Percentiles rank a stretch among this genome's conserved stretches.
Evolutionary conservation across 2,888 invertebrate genomes (phyloP).

Genomic region (Hirtodrosophila alboralis): DNA sequence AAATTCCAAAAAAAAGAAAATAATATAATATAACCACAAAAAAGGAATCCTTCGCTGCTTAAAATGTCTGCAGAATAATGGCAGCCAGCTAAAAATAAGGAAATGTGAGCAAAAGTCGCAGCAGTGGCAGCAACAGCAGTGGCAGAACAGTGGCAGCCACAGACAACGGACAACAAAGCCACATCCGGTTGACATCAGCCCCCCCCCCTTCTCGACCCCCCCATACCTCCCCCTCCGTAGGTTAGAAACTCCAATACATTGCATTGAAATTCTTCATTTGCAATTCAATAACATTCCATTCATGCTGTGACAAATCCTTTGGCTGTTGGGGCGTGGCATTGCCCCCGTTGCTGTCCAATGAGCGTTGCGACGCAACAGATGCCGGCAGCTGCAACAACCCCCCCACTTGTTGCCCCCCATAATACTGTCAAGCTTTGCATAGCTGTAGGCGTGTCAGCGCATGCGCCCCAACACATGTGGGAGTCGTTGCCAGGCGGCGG

Average conservation of each 20-base stretch:
- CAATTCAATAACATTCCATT: constrained; percentile 77
- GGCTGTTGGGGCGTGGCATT: constrained; percentile 59
- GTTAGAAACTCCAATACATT: constrained; percentile 71
- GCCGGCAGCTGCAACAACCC: constrained; percentile 56
- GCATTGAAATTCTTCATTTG: constrained; percentile 78
- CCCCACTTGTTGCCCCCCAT: constrained; percentile 23
- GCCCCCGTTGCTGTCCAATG: constrained; percentile 52
- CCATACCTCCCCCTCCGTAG: neutral
- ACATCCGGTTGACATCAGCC: neutral
- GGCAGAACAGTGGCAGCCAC: neutral
- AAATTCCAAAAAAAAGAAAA: constrained; percentile 3
- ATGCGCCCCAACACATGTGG: constrained; percentile 72
- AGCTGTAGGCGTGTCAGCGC: constrained; percentile 82
- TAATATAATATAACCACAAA: too few species aligned
- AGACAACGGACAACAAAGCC: constrained; percentile 37
- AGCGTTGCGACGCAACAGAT: constrained; percentile 62
- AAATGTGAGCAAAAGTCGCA: too few species aligned
- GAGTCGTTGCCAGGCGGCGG: constrained; percentile 38
- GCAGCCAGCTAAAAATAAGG: constrained; percentile 12
- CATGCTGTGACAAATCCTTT: constrained; percentile 47
- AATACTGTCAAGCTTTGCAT: constrained; percentile 38
- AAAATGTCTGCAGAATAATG: constrained; percentile 75
- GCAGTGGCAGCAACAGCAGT: too few species aligned
- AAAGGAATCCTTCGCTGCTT: constrained; percentile 78
- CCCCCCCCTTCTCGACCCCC: neutral